Conservation (phyloP, 1,140 invertebrate species). For the Maconellicoccus hirsutus region DNA sequence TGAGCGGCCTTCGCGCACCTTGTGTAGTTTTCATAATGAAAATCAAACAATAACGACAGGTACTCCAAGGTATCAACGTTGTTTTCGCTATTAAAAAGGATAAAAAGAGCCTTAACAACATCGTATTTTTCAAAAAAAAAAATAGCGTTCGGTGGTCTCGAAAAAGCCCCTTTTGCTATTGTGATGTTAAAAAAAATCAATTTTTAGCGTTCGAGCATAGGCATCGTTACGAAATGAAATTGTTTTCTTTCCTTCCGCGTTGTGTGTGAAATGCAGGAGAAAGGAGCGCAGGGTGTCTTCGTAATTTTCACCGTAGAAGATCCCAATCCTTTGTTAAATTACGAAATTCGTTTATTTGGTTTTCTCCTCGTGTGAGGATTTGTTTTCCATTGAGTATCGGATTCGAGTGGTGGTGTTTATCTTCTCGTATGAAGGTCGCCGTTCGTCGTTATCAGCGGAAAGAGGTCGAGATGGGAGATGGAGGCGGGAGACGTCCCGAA, state of each 20-base stretch:
- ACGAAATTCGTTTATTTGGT: not conserved
- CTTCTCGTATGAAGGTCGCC: too few relatives aligned
- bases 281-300: too few relatives aligned
- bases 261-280: too few relatives aligned
- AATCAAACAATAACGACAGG: slow-evolving; percentile 18
- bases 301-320: not conserved
- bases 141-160: not conserved
- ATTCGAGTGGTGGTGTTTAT: too few relatives aligned
- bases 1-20: too few relatives aligned
- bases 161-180: not conserved
- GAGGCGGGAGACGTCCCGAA: too few relatives aligned
- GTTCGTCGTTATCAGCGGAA: too few relatives aligned
- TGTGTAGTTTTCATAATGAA: not conserved
- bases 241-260: not conserved
- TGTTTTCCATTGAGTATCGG: not conserved
- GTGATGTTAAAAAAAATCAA: slow-evolving; percentile 21
- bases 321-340: not conserved
- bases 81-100: too few relatives aligned
- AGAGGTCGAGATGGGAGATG: too few relatives aligned
- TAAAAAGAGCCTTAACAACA: too few relatives aligned
- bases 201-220: not conserved
- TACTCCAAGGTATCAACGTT: slow-evolving; percentile 1
- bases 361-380: not conserved
- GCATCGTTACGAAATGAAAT: slow-evolving; percentile 9
- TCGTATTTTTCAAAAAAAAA: not conserved